Evolutionary conservation across 2,888 invertebrate genomes (phyloP).

Genomic region (Saturnia pavonia): DNA sequence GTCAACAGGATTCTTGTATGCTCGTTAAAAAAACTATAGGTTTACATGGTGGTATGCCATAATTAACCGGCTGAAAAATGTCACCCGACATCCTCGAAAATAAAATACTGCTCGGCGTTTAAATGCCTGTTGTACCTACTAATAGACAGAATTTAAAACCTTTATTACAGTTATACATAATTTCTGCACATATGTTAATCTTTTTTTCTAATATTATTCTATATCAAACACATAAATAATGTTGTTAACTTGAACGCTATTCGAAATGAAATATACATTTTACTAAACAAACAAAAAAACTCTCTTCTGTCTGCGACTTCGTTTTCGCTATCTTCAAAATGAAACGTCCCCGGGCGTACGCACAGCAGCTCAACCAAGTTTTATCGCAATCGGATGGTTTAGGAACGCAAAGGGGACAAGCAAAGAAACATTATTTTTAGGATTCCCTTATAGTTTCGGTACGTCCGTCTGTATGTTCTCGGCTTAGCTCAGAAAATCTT

Average conservation of each 20-base stretch:
- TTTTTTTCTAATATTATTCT: neutral
- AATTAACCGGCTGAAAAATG: slow-evolving; percentile 75
- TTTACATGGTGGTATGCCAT: slow-evolving; percentile 56
- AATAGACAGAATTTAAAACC: slow-evolving; percentile 39
- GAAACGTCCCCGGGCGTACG: no score
- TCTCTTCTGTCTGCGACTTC: no score
- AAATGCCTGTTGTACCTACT: slow-evolving; percentile 41
- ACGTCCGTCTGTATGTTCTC: no score
- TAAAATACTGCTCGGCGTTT: slow-evolving; percentile 56
- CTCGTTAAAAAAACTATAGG: slow-evolving; percentile 64
- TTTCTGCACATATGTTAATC: neutral
- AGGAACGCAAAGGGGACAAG: no score
- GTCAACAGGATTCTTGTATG: slow-evolving; percentile 54
- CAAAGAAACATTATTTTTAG: no score
- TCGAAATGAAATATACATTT: neutral
- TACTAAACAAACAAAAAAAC: no score
- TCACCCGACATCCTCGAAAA: slow-evolving; percentile 67
- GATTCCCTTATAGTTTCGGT: no score
- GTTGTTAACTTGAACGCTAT: neutral
- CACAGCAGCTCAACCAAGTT: no score
- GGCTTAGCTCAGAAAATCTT: no score
- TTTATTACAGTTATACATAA: slow-evolving; percentile 17
- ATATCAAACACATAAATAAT: neutral
- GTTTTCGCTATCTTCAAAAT: no score
- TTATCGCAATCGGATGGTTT: no score